Conservation (phyloP, 2,888 invertebrate species). For the Brachyopa scutellaris region DNA sequence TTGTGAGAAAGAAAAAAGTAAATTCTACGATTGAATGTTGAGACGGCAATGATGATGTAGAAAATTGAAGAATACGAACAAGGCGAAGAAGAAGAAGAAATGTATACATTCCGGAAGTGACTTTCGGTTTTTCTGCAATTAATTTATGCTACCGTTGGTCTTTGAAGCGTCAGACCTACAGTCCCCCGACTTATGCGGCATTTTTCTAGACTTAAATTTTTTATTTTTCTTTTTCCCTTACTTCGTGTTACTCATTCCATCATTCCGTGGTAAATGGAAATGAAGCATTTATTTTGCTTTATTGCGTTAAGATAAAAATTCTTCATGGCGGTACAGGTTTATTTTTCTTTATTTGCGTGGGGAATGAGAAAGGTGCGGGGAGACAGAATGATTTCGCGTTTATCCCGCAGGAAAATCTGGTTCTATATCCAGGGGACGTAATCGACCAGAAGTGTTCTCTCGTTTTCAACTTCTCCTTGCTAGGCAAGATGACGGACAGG, state of each 20-base stretch:
- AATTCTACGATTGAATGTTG: conserved; percentile 39
- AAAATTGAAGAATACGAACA: conserved; percentile 9
- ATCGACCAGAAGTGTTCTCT: conserved; percentile 78
- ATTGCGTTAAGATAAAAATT: conserved; percentile 75
- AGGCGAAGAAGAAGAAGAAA: conserved; percentile 58
- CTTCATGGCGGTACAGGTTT: conserved; percentile 73
- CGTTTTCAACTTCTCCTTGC: not conserved
- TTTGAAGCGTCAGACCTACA: conserved; percentile 61
- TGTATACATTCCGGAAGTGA: conserved; percentile 78
- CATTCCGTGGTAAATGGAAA: conserved; percentile 79
- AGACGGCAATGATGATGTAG: conserved; percentile 21
- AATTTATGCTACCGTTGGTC: conserved; percentile 75
- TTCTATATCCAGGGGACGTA: conserved; percentile 75
- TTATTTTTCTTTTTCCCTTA: conserved; percentile 31
- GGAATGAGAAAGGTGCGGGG: not conserved
- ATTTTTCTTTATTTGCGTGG: conserved; percentile 1
- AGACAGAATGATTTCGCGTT: conserved; percentile 75
- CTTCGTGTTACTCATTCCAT: conserved; percentile 28
- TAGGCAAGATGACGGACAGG: conserved; percentile 39
- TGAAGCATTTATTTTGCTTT: conserved; percentile 81
- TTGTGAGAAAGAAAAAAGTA: conserved; percentile 7
- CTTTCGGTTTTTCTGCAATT: conserved; percentile 78
- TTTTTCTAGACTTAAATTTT: conserved; percentile 74
- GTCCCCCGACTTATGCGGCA: conserved; percentile 22
- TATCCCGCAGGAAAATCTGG: conserved; percentile 60